phyloP scores from a whole-genome alignment of 1,140 invertebrate species.

The Xylocopa sonorina region DNA sequence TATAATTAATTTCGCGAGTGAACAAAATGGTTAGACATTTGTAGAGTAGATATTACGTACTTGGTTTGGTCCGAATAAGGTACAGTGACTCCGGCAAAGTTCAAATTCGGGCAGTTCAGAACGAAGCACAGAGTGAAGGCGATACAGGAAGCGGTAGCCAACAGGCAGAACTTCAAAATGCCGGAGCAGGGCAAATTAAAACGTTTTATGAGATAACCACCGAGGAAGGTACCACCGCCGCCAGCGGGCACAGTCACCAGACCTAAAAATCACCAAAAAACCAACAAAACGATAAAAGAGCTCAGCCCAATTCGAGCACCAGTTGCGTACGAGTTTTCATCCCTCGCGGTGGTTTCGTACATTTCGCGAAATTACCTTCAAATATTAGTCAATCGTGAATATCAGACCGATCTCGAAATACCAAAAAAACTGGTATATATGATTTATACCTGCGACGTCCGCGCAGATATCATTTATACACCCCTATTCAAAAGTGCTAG shows the following conservation, averaged over 20 bases:
- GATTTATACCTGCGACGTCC: neutral
- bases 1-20: neutral
- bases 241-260: constrained; percentile 88
- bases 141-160: constrained; percentile 84
- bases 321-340: neutral
- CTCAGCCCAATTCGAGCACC: too few relatives aligned
- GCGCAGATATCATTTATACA: too few relatives aligned
- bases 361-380: neutral
- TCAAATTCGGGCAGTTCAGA: constrained; percentile 88
- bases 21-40: neutral
- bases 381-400: neutral
- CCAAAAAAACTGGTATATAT: neutral
- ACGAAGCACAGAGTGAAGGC: constrained; percentile 86
- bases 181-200: constrained; percentile 87
- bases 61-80: constrained; percentile 80
- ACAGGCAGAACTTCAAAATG: constrained; percentile 89
- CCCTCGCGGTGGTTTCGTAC: neutral
- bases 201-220: constrained; percentile 90
- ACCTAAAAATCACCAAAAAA: constrained; percentile 77
- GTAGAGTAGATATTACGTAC: constrained; percentile 74
- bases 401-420: neutral
- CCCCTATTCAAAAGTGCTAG: too few relatives aligned
- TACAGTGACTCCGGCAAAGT: constrained; percentile 88
- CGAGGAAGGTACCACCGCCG: constrained; percentile 90
- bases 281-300: too few relatives aligned